Base-by-base conservation (phyloP, 2,113 vertebrate species). In the Gymnogyps californianus region DNA sequence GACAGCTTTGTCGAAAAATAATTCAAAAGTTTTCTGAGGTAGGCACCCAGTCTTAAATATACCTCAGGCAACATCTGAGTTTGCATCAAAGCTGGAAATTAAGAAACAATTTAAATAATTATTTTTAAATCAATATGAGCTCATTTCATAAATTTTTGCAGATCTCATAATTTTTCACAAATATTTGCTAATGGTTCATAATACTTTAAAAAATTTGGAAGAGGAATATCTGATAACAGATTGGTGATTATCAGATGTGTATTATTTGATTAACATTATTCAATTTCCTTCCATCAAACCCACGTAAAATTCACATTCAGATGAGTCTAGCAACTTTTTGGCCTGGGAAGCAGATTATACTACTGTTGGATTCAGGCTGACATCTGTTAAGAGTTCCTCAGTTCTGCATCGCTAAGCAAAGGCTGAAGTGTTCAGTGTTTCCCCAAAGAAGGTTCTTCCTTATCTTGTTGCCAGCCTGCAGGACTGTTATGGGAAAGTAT, bases 371-470 rank as follows among this genome's bases (percentile, higher is more conserved):
- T 64, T 82, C 29, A 92, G 40, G 17, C 16, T 75, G 34, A 57
- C 8, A 52, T 47, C 7, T 62, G 1, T 40, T 62, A 22, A 54
- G 29, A 64, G 16, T 67, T 85, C 6, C 15, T 79, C 25, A 25
- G 13, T 28, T 71, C 40, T 86, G 22, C 52, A 58, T 55, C 0
- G 0, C 38, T 61, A 51, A 59, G 8, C 3, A 24, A 57, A 87
- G 19, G 6, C 46, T 81, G 34, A 92, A 1, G 3, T 46, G 6
- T 42, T 31, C 32, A 40, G 13, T 26, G 8, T 16, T 74, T 65
- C 36, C 80, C 16, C 13, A 70, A 32, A 82, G 20, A 76, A 55
- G 1, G 9, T 29, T 59, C 16, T 77, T 84, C 42, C 11, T 49
- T 77, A 47, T 3, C 13, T 36, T 42, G 5, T 49, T 66, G 10